Percentiles rank a stretch among this genome's conserved stretches.
Conservation (phyloP, 92 coral and sea anemone species). For the Micromussa lordhowensis region DNA sequence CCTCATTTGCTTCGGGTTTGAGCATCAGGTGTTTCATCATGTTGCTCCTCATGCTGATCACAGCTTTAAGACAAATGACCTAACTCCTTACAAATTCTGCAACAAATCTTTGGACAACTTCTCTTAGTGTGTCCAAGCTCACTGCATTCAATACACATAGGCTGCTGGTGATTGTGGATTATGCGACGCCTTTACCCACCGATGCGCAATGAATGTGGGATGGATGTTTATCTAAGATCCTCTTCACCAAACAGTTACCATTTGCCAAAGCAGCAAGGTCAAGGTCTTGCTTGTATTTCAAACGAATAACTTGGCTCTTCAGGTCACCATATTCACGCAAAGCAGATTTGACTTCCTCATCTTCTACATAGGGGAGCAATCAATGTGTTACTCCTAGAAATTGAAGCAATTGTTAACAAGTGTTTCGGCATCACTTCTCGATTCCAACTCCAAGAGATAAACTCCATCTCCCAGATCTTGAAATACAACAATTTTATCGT, state of each 20-base stretch:
- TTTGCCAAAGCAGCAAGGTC: conserved; percentile 11
- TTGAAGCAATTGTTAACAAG: background rate
- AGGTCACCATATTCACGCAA: background rate
- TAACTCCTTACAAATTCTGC: background rate
- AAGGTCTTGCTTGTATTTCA: conserved; percentile 22
- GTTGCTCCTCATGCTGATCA: background rate
- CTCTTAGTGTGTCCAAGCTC: conserved; percentile 16
- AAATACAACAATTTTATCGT: background rate
- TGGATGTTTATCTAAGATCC: background rate
- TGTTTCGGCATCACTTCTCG: background rate
- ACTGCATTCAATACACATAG: background rate
- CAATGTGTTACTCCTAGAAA: background rate
- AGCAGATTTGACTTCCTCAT: background rate
- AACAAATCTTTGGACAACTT: background rate
- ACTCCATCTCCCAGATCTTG: background rate
- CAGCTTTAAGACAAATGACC: conserved; percentile 2
- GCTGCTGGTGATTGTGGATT: conserved; percentile 13
- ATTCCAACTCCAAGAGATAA: background rate
- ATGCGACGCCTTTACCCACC: conserved; percentile 1
- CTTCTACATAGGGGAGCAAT: background rate
- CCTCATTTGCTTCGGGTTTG: background rate
- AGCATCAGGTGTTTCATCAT: background rate
- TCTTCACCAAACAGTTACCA: conserved; percentile 26
- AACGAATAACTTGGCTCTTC: background rate
- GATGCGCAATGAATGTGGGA: conserved; percentile 20